Evolutionary conservation across 1,140 invertebrate genomes (phyloP).

Genomic region (Lysiphlebus fabarum): DNA sequence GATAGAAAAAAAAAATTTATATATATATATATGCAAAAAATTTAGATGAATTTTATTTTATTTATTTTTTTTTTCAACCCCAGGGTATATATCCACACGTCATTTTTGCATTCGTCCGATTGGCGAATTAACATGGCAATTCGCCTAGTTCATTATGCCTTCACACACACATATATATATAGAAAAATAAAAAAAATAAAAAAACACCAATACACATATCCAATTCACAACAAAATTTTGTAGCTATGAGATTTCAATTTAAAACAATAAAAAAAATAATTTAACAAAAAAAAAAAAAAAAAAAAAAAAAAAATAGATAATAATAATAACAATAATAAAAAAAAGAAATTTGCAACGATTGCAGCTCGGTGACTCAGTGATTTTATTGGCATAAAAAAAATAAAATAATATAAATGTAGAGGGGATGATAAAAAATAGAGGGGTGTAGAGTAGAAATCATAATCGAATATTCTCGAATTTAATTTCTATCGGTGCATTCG

Average conservation of each 20-base stretch:
- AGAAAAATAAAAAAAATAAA: too few species aligned
- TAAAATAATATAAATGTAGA: too few species aligned
- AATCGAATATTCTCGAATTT: slow-evolving; percentile 56
- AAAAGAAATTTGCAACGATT: slow-evolving; percentile 24
- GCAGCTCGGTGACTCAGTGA: slow-evolving; percentile 18
- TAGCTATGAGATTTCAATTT: slow-evolving; percentile 24
- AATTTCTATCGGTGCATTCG: slow-evolving; percentile 54
- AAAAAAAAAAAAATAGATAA: slow-evolving; percentile 13
- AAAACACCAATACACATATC: background rate
- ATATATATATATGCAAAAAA: background rate
- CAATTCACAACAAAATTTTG: slow-evolving; percentile 27
- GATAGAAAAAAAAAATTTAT: slow-evolving; percentile 6
- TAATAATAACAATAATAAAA: background rate
- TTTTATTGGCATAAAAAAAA: slow-evolving; percentile 21
- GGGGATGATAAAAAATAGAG: slow-evolving; percentile 14
- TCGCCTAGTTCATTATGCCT: slow-evolving; percentile 19
- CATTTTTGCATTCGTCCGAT: background rate
- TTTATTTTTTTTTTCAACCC: background rate
- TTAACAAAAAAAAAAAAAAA: slow-evolving; percentile 6
- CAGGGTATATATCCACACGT: background rate
- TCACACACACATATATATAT: too few species aligned
- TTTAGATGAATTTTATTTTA: slow-evolving; percentile 3
- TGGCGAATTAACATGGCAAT: slow-evolving; percentile 22
- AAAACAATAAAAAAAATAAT: slow-evolving; percentile 10
- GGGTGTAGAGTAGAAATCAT: slow-evolving; percentile 35